Evolutionary conservation across 1,140 invertebrate species (phyloP), one percentile per base, ranked within the genome.

Genomic region (Drosophila trapezifrons): DNA sequence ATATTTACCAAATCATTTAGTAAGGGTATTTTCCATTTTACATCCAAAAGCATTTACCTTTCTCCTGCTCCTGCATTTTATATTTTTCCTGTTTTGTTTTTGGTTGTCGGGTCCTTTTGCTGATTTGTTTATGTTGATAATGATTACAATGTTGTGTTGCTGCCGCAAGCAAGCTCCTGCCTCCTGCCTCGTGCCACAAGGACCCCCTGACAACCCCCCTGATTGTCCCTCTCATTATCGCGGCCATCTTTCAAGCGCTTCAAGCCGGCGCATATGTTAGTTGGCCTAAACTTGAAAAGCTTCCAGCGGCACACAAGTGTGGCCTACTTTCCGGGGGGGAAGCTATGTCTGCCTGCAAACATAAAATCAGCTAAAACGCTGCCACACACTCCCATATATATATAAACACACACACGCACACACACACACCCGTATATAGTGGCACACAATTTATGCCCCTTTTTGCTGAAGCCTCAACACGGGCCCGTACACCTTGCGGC

Each of bases 51-150:
- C 6, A 1, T 38, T 20, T 1, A 22, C 20, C 4, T 18, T 32
- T 27, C 5, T 7, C 13, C 29, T 9, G 17, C 17, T 5, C 13
- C n/a, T 42, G 8, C n/a, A 3, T 27, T 45, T 67, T n/a, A n/a
- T 20, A 29, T 12, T 13, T 27, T 27, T 18, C 8, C 20, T 32
- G 22, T 70, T 54, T 54, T 52, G 47, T 54, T 77, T 77, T 45
- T 27, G 42, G 71, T 76, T 77, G 45, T 27, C 54, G 42, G 71
- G 66, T 67, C 29, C 54, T 52, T 80, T 65, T 65, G 73, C 70
- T 87, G 83, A 86, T 86, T 87, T 87, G 79, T 83, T 82, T 83
- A 87, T 73, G 83, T 78, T 86, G 83, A 86, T 86, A 86, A 86
- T 82, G 83, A 86, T 87, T 87, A 82, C 75, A 87, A 86, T 82